These are phyloP conservation scores for Pygmarrhopalites habei DNA, from an alignment of 1,140 invertebrate genomes.

Conservation along the genomic window DNA sequence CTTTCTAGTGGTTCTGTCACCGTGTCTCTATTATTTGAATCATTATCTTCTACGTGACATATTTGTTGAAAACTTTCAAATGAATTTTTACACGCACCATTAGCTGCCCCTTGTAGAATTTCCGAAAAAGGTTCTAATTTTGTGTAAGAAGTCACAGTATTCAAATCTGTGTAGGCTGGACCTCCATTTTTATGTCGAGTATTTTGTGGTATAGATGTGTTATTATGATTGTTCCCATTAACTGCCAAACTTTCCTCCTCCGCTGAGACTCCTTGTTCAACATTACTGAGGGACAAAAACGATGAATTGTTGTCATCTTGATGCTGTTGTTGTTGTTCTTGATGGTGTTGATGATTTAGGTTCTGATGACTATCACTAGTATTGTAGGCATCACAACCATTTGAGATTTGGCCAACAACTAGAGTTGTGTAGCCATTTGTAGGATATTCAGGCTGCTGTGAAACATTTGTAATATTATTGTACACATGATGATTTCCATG, in stretches of 20 bases:
- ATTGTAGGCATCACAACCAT: slow-evolving; percentile 5
- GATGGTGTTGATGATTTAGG: not conserved
- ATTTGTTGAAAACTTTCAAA: slow-evolving; percentile 30
- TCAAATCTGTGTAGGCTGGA: slow-evolving; percentile 30
- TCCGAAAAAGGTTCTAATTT: slow-evolving; percentile 66
- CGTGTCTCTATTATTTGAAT: slow-evolving; percentile 17
- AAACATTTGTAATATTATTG: slow-evolving; percentile 9
- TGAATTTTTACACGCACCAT: slow-evolving; percentile 40
- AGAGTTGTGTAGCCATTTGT: slow-evolving; percentile 20
- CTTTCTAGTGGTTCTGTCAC: slow-evolving; percentile 21
- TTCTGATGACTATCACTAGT: not conserved
- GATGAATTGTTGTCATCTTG: not conserved
- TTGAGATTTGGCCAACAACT: slow-evolving; percentile 1
- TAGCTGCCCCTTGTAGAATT: slow-evolving; percentile 52
- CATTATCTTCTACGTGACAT: slow-evolving; percentile 19
- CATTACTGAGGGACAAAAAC: not conserved
- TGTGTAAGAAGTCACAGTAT: slow-evolving; percentile 39
- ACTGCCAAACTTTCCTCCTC: too few relatives aligned
- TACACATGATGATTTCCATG: slow-evolving; percentile 14
- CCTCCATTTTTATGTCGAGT: too few relatives aligned
- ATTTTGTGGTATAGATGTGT: too few relatives aligned
- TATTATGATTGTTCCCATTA: too few relatives aligned
- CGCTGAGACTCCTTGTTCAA: too few relatives aligned
- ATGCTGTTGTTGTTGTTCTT: not conserved
- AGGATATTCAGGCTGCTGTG: not conserved